Evolutionary conservation across 2,113 vertebrate genomes (phyloP), one percentile per base, ranked within the genome.

Genomic region (Emydura subglobosa): DNA sequence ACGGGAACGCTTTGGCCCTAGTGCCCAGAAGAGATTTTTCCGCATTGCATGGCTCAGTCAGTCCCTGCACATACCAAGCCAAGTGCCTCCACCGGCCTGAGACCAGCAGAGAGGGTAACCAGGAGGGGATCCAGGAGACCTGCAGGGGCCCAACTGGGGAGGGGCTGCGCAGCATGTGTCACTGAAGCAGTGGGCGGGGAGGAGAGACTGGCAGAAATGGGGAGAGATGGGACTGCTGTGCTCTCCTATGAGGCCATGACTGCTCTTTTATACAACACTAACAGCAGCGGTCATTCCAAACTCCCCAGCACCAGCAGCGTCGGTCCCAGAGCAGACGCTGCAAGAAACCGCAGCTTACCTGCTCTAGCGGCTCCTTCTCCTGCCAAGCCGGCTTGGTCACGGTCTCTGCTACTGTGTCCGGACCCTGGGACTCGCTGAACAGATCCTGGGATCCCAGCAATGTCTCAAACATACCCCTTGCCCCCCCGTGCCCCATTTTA

Each of bases 271-370:
- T 4, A 34, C 59, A 31, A 16, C 59, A 7, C 59, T 34, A 65
- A 65, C 13, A 27, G 57, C 27, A 59, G 12, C 57, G 27, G 24
- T 59, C 57, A 29, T 29, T 59, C 57, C 27, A 5, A 27, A 29
- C 31, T 34, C 31, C 59, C 31, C 5, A 2, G 31, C 14, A 27
- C 31, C 84, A 61, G 59, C 2, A 5, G 50, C 54, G 7, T 14
- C 5, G 22, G 84, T 10, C 16, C 49, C 82, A 10, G 6, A 51
- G 1, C 54, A 78, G 59, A 54, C 14, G 76, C 53, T 59, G 2
- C 47, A 49, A 31, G 49, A 50, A 81, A 88, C 31, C 87, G 57
- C 1, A 0, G 0, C 74, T 74, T 3, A 55, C 8, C 51, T 21
- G 2, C 42, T 55, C 21, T 1, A 13, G 53, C 53, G 5, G 72